Base-by-base conservation (phyloP, 2,797 vertebrate genomes). In the Iguana delicatissima region DNA sequence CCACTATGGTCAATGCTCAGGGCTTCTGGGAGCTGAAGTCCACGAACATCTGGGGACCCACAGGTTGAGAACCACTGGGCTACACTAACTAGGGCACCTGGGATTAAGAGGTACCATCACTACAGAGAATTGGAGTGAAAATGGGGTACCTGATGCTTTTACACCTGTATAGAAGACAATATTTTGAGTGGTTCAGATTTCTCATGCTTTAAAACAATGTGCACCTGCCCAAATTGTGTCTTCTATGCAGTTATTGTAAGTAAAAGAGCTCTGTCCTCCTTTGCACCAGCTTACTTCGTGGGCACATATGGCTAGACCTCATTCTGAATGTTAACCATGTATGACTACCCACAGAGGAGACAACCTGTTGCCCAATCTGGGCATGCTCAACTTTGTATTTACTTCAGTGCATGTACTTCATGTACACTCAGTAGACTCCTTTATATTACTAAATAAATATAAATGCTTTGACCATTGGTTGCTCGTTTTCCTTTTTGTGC, bases 391-490 rank as follows among this genome's bases (percentile, higher is more conserved):
- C 62, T 86, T 80, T 88, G 89, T 84, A 46, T 52, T 79, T 80
- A 46, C 59, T 79, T 0, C 0, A 79, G 62, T 91, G 38, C 80
- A 72, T 84, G 13, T 46, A 46, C 42, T 9, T 57, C 35, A 73
- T 0, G 0, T 77, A 64, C 20, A 14, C 46, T 35, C 42, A 62
- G 18, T 46, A 85, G 74, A 24, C 50, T 80, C 67, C 67, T 42
- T 29, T 24, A 72, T 59, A 26, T 35, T 77, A 57, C 4, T 76
- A 83, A 88, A 1, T 0, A 92, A 96, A 94, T 95, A 95, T 96
- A 95, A 96, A 96, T 46, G 89, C 82, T 89, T 92, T 50, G 84
- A 86, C 72, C 0, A 22, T 46, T 82, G 85, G 50, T 20, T 18
- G 50, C 20, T 81, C 8, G 26, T n/a, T 16, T 59, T 74, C n/a